Base-by-base conservation (phyloP, 2,113 vertebrate species). In the Apteryx mantelli region DNA sequence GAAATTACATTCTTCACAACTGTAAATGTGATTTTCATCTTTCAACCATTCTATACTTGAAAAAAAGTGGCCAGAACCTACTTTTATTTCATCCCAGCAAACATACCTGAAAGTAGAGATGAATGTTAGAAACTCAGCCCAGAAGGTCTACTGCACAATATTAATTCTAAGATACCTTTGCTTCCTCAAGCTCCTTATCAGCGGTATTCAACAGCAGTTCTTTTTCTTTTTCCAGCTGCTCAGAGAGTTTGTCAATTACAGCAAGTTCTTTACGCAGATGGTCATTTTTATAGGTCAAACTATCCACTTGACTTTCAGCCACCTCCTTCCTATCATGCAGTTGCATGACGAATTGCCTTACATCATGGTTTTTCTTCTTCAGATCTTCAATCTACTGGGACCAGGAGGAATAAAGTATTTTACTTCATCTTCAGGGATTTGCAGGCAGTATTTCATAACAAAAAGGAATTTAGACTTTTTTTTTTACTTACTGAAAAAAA, bases 211-310 rank as follows among this genome's bases (percentile, higher is more conserved):
- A 91, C 24, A 95, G 91, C 88, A 97, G 95, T 46, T 97, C 93
- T 77, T 97, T 97, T 73, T 98, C 94, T 96, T 96, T 94, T 96
- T 98, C 94, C 79, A 98, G 93, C 76, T 96, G 94, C 82, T 98
- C 96, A 78, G 97, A 96, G 46, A 98, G 88, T 83, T 98, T 95
- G 91, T 97, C 97, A 90, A 97, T 93, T 94, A 98, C 96, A 95
- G 96, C 94, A 76, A 98, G 88, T 97, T 98, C 96, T 93, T 97
- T 91, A 94, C 90, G 95, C 68, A 98, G 93, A 78, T 95, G 88
- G 95, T 97, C 94, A 96, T 98, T 98, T 95, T 98, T 96, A 76
- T 50, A 96, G 71, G 95, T 93, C 95, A 98, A 94, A 82, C 95
- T 88, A 17, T 97, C 90, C 95, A 97, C 86, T 91, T 98, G 96